A percentile compares a stretch with the other conserved stretches of the same genome.
Evolutionary conservation across 2,797 vertebrate species (phyloP).

Genomic region (Pseudomugil gertrudae): DNA sequence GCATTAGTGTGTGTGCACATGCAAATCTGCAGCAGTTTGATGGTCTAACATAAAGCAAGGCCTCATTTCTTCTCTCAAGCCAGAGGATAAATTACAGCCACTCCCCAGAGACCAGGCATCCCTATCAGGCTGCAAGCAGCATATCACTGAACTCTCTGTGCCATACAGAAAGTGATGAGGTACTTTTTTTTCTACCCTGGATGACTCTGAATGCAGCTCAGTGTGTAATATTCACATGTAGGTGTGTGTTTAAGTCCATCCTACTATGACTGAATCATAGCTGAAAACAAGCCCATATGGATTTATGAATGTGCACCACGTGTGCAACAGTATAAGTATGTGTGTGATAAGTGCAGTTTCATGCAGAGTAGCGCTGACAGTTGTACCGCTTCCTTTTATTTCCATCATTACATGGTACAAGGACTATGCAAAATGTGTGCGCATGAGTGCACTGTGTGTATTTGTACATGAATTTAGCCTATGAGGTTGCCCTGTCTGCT

Average conservation of each 20-base stretch:
- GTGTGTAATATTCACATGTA: neutral
- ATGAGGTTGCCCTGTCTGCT: constrained; percentile 48
- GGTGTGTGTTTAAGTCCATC: constrained; percentile 7
- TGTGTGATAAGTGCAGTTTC: constrained; percentile 49
- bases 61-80: constrained; percentile 69
- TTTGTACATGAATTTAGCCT: constrained; percentile 30
- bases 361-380: constrained; percentile 50
- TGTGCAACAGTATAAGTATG: constrained; percentile 9
- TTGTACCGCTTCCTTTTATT: constrained; percentile 58
- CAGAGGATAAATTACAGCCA: constrained; percentile 73
- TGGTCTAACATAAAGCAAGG: constrained; percentile 73
- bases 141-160: constrained; percentile 50
- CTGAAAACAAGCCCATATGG: constrained; percentile 34
- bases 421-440: constrained; percentile 42
- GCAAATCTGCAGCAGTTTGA: constrained; percentile 60
- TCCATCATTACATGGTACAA: constrained; percentile 57
- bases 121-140: constrained; percentile 57
- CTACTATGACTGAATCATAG: constrained; percentile 24
- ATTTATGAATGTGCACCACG: constrained; percentile 7
- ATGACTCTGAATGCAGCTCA: constrained; percentile 52
- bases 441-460: constrained; percentile 13
- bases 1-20: constrained; percentile 7
- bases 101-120: constrained; percentile 64
- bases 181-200: constrained; percentile 45
- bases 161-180: constrained; percentile 49